Base-by-base conservation (phyloP, 2,113 vertebrate species). In the Gymnogyps californianus region DNA sequence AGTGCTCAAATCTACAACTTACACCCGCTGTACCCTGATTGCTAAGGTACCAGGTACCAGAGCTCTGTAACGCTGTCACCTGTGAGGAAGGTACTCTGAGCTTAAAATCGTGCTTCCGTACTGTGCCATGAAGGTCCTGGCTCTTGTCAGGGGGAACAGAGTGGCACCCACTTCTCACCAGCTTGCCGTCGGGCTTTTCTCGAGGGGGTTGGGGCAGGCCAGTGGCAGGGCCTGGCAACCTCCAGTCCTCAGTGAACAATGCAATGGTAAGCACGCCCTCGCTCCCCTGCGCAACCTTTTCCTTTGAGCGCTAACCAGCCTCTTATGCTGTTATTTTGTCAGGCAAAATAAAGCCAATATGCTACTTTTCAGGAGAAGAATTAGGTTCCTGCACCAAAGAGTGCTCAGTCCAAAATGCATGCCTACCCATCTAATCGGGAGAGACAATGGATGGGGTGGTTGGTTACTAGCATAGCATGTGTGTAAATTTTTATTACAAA, bases 171-270 rank as follows among this genome's bases (percentile, higher is more conserved):
- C 10, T 76, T 59, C 49, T 29, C 34, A 42, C 11, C 36, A 34
- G 8, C 7, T 44, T 22, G 10, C 7, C 3, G 2, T 22, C 31
- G 32, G 25, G 36, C 54, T 83, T 72, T 32, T 29, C 44, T 52
- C 2, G 1, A 31, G 49, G 16, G 5, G 10, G 3, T 0, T 57
- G 13, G 31, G 44, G 36, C 55, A 64, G 19, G 13, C 10, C 31
- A 47, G 46, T 3, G 5, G 26, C 11, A 61, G 29, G 28, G 6
- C 17, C 11, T 7, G 16, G 34, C 12, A 13, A 20, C 16, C 11
- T 58, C 46, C 1, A 2, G 10, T 28, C n/a, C n/a, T 58, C 32
- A 25, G 0, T 8, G n/a, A 38, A 17, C 26, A 28, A 1, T 2
- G 13, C 55, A 29, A 0, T 6, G 28, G 12, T 29, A 44, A 62